Evolutionary conservation across 2,113 vertebrate genomes (phyloP), one percentile per base, ranked within the genome.

Genomic region (Trogon surrucura): DNA sequence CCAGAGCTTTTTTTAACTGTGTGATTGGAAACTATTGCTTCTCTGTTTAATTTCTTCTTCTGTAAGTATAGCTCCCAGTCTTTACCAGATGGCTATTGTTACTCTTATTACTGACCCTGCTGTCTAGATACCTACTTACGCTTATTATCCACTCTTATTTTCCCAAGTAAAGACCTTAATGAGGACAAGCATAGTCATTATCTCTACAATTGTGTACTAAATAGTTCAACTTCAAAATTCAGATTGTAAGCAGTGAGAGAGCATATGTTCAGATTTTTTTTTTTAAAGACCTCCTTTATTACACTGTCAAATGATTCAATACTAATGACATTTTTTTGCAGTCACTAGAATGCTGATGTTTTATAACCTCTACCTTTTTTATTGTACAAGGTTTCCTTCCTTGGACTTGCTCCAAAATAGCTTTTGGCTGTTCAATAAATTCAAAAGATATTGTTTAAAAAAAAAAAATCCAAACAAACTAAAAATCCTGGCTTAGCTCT

Each of bases 1-100:
- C 5, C 48, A 62, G 6, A 8, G 51, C 13, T 74, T 89, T 81
- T 91, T 93, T 88, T 57, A 80, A 64, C 67, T 67, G 29, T 60
- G 56, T 72, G 90, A 96, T 92, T 92, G 86, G 69, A 85, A 90
- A 44, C 8, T 71, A 30, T 73, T 83, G 16, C 62, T 94, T 44
- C 79, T 85, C 47, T 85, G 64, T 74, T 93, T 88, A 74, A 83
- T 95, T 96, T 94, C 58, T 85, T 80, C 61, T 86, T 56, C 78
- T 85, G 60, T 48, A 85, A 91, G 29, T 36, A 50, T n/a, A 77
- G 67, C 89, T 96, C 64, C 78, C 85, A 90, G 91, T 80, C 91
- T 93, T 53, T 73, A 94, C 34, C 91, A 90, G 82, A 94, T 17
- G 30, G 56, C 18, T 78, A 81, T 34, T 82, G 50, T 69, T 84